phyloP scores from a whole-genome alignment of 1,140 invertebrate species.

The Mylabris phalerata region DNA sequence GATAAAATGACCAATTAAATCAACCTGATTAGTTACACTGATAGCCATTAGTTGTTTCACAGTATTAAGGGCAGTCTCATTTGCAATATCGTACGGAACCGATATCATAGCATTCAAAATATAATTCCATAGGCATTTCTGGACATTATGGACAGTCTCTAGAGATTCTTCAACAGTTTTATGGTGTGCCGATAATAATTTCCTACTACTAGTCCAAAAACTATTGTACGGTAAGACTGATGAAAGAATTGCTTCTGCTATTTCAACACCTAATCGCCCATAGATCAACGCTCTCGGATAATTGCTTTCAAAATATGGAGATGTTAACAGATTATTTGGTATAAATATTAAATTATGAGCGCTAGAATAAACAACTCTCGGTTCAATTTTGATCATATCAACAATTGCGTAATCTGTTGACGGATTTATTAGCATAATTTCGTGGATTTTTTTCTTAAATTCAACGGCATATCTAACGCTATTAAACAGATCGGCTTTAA shows the following conservation, averaged over 20 bases:
- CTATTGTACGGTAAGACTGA: conserved; percentile 41
- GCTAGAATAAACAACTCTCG: conserved; percentile 40
- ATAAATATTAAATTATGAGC: conserved; percentile 45
- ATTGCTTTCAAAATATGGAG: conserved; percentile 40
- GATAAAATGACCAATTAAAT: background rate
- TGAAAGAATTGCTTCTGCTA: conserved; percentile 42
- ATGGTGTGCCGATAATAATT: conserved; percentile 38
- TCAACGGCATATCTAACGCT: conserved; percentile 37
- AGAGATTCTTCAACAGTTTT: conserved; percentile 32
- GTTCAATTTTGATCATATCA: conserved; percentile 7
- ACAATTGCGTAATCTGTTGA: conserved; percentile 45
- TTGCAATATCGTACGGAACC: conserved; percentile 16
- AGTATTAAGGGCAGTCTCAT: conserved; percentile 25
- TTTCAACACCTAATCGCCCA: conserved; percentile 45
- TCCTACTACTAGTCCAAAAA: conserved; percentile 42
- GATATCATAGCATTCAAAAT: conserved; percentile 22
- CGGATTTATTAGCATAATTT: too few species aligned
- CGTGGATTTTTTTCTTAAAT: too few species aligned
- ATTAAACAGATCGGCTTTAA: conserved; percentile 48
- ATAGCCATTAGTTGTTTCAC: conserved; percentile 31
- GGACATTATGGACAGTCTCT: conserved; percentile 15
- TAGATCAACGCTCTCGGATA: conserved; percentile 46
- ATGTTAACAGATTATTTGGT: conserved; percentile 40
- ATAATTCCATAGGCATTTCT: conserved; percentile 27
- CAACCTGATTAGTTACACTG: conserved; percentile 28